These are phyloP conservation scores for Vanessa cardui DNA, from an alignment of 2,888 invertebrate species.

Conservation along the genomic window DNA sequence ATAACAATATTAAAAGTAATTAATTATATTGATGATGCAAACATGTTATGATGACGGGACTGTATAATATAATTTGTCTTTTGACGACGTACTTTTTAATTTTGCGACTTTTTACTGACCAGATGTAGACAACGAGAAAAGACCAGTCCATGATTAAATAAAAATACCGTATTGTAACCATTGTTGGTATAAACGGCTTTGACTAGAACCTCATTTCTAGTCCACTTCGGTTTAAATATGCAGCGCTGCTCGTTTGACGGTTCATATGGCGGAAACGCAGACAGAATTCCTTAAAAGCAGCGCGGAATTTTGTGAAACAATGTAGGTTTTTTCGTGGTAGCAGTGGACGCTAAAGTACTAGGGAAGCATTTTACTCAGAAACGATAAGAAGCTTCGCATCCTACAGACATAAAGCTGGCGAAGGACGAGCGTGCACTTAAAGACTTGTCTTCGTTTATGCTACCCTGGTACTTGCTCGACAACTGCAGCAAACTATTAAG, in stretches of 20 bases:
- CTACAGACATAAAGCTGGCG: constrained; percentile 70
- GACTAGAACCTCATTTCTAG: constrained; percentile 11
- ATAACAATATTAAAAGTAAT: too few species aligned
- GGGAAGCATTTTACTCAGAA: constrained; percentile 72
- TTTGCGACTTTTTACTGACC: too few species aligned
- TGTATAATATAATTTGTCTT: too few species aligned
- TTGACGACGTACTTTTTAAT: too few species aligned
- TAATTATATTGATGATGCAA: too few species aligned
- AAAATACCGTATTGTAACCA: too few species aligned
- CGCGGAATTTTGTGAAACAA: constrained; percentile 45
- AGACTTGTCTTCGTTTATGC: constrained; percentile 53
- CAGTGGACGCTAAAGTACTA: constrained; percentile 51
- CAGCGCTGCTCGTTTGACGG: constrained; percentile 12
- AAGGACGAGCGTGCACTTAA: constrained; percentile 70
- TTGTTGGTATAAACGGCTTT: neutral
- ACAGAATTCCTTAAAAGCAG: constrained; percentile 29
- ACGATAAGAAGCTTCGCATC: constrained; percentile 71
- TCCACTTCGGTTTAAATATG: constrained; percentile 6
- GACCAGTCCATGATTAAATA: too few species aligned
- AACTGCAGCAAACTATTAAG: constrained; percentile 19
- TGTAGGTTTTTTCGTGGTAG: constrained; percentile 47
- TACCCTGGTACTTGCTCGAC: constrained; percentile 30
- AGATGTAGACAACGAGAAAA: too few species aligned
- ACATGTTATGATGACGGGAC: too few species aligned
- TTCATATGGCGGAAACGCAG: constrained; percentile 22